Base-by-base conservation (phyloP, 2,797 vertebrate genomes). In the Pagetopsis macropterus region DNA sequence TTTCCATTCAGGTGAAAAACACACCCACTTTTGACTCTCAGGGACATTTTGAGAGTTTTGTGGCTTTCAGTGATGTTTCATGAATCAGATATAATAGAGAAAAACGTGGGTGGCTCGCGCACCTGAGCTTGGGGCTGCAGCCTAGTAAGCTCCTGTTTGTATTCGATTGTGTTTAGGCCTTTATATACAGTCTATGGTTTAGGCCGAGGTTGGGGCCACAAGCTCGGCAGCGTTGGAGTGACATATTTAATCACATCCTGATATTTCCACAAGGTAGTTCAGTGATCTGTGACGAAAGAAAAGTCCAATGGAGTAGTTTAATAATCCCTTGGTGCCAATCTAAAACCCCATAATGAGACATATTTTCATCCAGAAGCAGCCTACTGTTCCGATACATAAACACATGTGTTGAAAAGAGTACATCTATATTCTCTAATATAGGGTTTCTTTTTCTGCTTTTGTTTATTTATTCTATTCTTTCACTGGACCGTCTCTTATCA, bases 1-100 rank as follows among this genome's bases (percentile, higher is more conserved):
- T 85, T 90, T 65, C 76, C 79, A 84, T 92, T 92, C 91, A 93
- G 90, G 91, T 91, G 84, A 82, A 87, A 75, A 83, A 59, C 76
- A 82, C 90, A 41, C 79, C 76, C 66, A 76, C 84, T 76, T 84
- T 62, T 82, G 68, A 83, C 77, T 84, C 65, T 56, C 46, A 5
- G 55, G 84, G 84, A 85, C 81, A 83, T 83, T 81, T 71, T 48
- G 72, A 78, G 81, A 76, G 78, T 51, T 70, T 51, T 84, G 84
- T 6, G 76, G 77, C 49, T 83, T 82, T 75, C 52, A 37, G 64
- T 64, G 82, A 80, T 77, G 78, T 62, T 70, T 58, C 56, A 71
- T 85, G 86, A 68, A 84, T 89, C 76, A 78, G 65, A 89, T 50
- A 61, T 33, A 81, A 84, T 79, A 65, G 80, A 49, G 65, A 60